phyloP scores from a whole-genome alignment of 2,113 vertebrate genomes.

The Martes martes region DNA sequence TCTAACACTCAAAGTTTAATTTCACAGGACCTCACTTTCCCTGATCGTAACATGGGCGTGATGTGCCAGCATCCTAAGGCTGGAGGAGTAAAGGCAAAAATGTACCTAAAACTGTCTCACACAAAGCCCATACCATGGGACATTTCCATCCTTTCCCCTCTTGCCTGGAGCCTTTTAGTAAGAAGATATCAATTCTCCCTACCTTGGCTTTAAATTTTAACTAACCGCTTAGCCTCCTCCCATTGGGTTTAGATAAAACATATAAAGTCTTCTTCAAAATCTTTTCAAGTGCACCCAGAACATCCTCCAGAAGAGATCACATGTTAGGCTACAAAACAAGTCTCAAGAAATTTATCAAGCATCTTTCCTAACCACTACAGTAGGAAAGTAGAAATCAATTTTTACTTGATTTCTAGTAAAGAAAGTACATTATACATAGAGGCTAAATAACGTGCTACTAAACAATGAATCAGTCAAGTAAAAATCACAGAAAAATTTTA shows the following conservation, averaged over 20 bases:
- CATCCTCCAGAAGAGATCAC: neutral
- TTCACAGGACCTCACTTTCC: neutral
- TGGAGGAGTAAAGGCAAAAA: neutral
- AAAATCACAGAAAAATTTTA: neutral
- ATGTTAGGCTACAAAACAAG: neutral
- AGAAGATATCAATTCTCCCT: neutral
- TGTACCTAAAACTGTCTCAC: neutral
- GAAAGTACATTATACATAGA: neutral
- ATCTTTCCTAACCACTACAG: neutral
- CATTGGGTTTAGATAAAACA: neutral
- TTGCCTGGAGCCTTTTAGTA: neutral
- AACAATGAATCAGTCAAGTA: neutral
- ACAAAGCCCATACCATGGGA: neutral
- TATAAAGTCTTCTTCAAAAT: neutral
- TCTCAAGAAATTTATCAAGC: neutral
- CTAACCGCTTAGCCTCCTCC: neutral
- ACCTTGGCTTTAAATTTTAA: neutral
- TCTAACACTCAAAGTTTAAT: neutral
- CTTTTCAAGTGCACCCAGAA: neutral
- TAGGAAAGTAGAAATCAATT: neutral
- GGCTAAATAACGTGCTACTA: neutral
- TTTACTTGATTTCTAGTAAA: too few relatives aligned
- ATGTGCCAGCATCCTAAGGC: rapidly evolving
- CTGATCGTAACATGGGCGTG: neutral
- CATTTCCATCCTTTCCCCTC: too few relatives aligned